phyloP scores from a whole-genome alignment of 2,888 invertebrate genomes.

The Alsophila aescularia region DNA sequence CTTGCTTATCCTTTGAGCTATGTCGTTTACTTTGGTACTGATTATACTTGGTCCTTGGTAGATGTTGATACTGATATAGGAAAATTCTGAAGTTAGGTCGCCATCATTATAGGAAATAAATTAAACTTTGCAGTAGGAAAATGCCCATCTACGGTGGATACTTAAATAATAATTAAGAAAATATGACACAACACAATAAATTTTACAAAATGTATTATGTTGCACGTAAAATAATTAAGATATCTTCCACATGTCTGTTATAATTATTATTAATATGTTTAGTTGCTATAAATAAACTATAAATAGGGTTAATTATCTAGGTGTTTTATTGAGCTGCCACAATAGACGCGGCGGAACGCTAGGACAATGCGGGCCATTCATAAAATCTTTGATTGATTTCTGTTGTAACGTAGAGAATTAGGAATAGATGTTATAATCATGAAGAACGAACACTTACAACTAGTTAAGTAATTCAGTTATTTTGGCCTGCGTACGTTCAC shows the following conservation, averaged over 20 bases:
- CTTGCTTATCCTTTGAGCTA: too few species aligned
- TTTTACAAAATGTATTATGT: not conserved
- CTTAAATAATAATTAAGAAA: not conserved
- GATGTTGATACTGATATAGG: too few species aligned
- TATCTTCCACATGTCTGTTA: not conserved
- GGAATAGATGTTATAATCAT: slow-evolving; percentile 14
- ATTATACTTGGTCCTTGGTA: too few species aligned
- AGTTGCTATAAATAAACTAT: not conserved
- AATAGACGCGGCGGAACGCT: not conserved
- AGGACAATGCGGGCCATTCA: slow-evolving; percentile 23
- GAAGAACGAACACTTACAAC: not conserved
- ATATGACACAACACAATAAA: not conserved
- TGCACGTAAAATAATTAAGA: not conserved
- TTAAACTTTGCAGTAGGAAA: too few species aligned
- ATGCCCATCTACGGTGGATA: too few species aligned
- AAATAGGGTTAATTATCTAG: not conserved
- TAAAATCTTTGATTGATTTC: slow-evolving; percentile 28
- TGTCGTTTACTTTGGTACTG: too few species aligned
- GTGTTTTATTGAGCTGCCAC: slow-evolving; percentile 1
- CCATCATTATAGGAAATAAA: too few species aligned
- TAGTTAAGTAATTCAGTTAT: too few species aligned
- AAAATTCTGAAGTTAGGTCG: too few species aligned
- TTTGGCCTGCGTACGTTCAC: too few species aligned
- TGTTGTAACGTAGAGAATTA: slow-evolving; percentile 26
- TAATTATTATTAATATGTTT: not conserved